Evolutionary conservation across 2,113 vertebrate genomes (phyloP).

Genomic region (Amphiprion percula): DNA sequence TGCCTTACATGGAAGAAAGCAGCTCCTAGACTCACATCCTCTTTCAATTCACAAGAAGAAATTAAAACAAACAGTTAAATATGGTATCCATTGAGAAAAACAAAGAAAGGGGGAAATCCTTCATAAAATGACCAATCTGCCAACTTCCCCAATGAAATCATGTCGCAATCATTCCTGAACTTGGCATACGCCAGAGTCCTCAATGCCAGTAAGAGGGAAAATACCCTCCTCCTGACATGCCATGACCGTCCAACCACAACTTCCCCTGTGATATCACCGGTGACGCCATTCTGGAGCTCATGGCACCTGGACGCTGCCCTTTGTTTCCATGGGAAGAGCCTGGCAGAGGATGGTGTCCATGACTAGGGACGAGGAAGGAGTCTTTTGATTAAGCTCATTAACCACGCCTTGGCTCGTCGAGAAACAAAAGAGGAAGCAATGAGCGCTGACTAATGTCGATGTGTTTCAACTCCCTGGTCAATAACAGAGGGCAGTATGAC

Average conservation of each 20-base stretch:
- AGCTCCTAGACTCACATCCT: constrained; percentile 3
- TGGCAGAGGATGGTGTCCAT: not conserved
- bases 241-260: constrained; percentile 28
- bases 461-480: constrained; percentile 48
- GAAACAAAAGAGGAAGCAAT: constrained; percentile 63
- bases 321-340: not conserved
- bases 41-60: not conserved
- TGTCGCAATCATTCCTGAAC: constrained; percentile 19
- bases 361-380: not conserved
- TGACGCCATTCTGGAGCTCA: constrained; percentile 35
- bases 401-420: not conserved
- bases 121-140: not conserved
- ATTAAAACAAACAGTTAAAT: not conserved
- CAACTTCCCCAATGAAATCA: constrained; percentile 37
- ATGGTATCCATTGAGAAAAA: not conserved
- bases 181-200: not conserved
- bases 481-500: constrained; percentile 22
- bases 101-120: constrained; percentile 26
- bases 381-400: constrained; percentile 20
- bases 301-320: constrained; percentile 24
- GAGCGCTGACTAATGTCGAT: constrained; percentile 46
- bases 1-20: not conserved
- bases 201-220: not conserved
- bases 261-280: constrained; percentile 44
- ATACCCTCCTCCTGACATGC: not conserved